A percentile compares a stretch with the other conserved stretches of the same genome.
Evolutionary conservation across 2,888 invertebrate genomes (phyloP).

Genomic region (Augiades crinisus): DNA sequence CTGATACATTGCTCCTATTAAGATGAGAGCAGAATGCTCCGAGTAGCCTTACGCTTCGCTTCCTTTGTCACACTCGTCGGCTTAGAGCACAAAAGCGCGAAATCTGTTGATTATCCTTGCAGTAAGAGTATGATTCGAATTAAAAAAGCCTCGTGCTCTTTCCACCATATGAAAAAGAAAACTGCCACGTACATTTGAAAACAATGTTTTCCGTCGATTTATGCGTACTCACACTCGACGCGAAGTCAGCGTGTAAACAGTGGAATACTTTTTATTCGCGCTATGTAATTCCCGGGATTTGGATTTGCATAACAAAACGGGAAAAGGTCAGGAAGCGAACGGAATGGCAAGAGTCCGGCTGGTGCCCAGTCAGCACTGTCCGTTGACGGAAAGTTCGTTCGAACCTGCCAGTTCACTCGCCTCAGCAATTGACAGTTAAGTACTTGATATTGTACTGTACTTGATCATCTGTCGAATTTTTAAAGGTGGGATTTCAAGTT

Average conservation of each 20-base stretch:
- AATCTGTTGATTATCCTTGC: no score
- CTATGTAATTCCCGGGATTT: slow-evolving; percentile 68
- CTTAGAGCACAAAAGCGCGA: no score
- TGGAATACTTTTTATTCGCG: slow-evolving; percentile 76
- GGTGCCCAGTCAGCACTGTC: slow-evolving; percentile 71
- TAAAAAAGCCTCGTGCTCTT: no score
- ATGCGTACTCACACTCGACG: slow-evolving; percentile 73
- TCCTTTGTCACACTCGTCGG: no score
- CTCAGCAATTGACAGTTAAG: slow-evolving; percentile 2
- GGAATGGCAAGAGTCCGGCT: slow-evolving; percentile 77
- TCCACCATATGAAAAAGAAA: slow-evolving; percentile 13
- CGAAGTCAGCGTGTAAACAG: slow-evolving; percentile 76
- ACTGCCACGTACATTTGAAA: slow-evolving; percentile 17
- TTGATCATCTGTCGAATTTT: no score
- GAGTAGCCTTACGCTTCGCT: no score
- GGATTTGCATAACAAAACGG: slow-evolving; percentile 79
- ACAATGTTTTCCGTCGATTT: slow-evolving; percentile 50
- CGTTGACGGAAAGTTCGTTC: slow-evolving; percentile 45
- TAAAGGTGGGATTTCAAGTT: no score
- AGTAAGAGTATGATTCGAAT: no score
- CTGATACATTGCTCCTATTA: no score
- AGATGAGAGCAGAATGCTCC: no score
- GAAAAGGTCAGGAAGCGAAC: slow-evolving; percentile 80
- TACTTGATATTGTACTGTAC: not conserved
- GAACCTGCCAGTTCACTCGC: slow-evolving; percentile 41